Evolutionary conservation across 1,140 invertebrate species (phyloP).

Genomic region (Radopholus similis): DNA sequence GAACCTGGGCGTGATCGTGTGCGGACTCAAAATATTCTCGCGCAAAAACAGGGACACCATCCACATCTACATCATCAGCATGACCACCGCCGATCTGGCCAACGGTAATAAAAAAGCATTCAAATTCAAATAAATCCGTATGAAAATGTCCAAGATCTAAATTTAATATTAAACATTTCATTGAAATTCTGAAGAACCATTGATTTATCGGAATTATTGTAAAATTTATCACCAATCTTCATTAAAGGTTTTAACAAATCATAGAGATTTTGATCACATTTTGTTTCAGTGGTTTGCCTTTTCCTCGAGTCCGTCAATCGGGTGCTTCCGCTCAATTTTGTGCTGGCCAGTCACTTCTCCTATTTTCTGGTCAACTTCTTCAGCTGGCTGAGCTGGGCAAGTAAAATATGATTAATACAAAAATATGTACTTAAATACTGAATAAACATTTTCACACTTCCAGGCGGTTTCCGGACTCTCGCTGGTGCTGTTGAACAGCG

Average conservation of each 20-base stretch:
- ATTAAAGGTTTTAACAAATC: neutral
- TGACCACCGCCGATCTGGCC: conserved; percentile 12
- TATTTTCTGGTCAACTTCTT: conserved; percentile 15
- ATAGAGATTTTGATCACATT: neutral
- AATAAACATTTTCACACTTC: no score
- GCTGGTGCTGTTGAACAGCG: conserved; percentile 18
- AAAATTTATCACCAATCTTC: neutral
- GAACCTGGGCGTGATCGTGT: neutral
- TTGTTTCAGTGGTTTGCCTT: conserved; percentile 2
- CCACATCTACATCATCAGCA: conserved; percentile 17
- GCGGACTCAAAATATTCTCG: neutral
- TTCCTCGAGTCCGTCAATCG: conserved; percentile 11
- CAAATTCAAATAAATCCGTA: neutral
- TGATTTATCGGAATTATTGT: neutral
- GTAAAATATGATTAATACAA: no score
- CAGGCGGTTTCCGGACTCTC: conserved; percentile 15
- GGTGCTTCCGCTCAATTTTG: neutral
- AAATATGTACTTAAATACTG: no score
- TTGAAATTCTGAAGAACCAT: neutral
- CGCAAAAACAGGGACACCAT: conserved; percentile 11
- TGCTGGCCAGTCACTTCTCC: neutral
- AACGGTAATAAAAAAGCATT: neutral
- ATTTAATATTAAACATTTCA: neutral
- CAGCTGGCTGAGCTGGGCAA: conserved; percentile 10
- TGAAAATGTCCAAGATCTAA: neutral